Evolutionary conservation across 2,797 vertebrate genomes (phyloP).

Genomic region (Basileuterus tristriatus): DNA sequence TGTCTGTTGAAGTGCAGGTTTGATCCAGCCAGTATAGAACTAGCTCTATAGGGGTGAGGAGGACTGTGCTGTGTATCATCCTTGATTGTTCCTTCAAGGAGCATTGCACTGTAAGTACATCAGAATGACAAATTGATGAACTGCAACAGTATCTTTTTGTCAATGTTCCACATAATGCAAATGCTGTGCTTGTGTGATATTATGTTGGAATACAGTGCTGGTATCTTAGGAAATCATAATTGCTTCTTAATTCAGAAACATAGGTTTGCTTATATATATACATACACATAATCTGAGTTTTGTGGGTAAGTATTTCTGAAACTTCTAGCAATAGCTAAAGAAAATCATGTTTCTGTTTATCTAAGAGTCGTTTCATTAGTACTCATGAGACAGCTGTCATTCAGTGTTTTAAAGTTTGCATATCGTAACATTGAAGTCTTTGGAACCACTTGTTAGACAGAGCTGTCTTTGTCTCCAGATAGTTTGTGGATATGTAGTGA

Average conservation of each 20-base stretch:
- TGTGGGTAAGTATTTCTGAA: conserved; percentile 84
- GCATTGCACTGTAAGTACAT: conserved; percentile 99
- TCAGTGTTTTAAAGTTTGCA: conserved; percentile 72
- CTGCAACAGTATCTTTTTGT: conserved; percentile 85
- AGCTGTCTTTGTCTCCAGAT: conserved; percentile 66
- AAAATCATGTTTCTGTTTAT: conserved; percentile 70
- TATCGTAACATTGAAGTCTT: conserved; percentile 72
- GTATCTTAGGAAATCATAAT: conserved; percentile 72
- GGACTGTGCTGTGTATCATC: conserved; percentile 93
- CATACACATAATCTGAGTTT: conserved; percentile 68
- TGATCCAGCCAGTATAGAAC: conserved; percentile 88
- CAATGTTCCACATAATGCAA: conserved; percentile 83
- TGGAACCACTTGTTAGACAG: conserved; percentile 72
- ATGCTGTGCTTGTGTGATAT: conserved; percentile 82
- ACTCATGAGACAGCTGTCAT: conserved; percentile 66
- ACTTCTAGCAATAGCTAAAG: conserved; percentile 77
- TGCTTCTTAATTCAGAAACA: conserved; percentile 75
- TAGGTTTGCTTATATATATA: conserved; percentile 70
- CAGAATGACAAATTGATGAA: conserved; percentile 86
- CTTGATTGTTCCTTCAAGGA: conserved; percentile 92
- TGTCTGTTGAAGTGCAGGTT: conserved; percentile 93
- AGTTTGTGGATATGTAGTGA: conserved; percentile 67
- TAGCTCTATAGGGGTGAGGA: conserved; percentile 94
- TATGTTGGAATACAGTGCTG: conserved; percentile 86
- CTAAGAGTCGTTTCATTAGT: conserved; percentile 67